Percentiles rank a stretch among this genome's conserved stretches.
These are phyloP conservation scores for Zosterops hypoxanthus DNA, from an alignment of 2,113 vertebrate genomes.

Conservation along the genomic window DNA sequence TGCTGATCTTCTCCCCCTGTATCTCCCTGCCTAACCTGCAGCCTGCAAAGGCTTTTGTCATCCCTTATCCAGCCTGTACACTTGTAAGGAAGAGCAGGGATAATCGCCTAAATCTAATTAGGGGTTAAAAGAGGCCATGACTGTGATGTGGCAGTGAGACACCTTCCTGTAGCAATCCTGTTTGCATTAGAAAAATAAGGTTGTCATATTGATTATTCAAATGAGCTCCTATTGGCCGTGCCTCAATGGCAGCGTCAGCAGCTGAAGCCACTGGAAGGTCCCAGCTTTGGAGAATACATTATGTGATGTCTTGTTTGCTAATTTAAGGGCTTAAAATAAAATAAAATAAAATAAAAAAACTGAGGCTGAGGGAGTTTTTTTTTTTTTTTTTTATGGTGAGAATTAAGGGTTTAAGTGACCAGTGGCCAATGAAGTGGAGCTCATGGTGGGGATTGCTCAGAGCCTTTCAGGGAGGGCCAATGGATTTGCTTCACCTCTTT, in stretches of 20 bases:
- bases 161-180: conserved; percentile 94
- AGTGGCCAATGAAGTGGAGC: conserved; percentile 30
- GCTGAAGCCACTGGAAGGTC: conserved; percentile 78
- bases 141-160: conserved; percentile 92
- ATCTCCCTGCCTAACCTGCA: conserved; percentile 84
- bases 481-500: not conserved
- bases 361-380: not conserved
- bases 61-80: conserved; percentile 95
- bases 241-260: conserved; percentile 66
- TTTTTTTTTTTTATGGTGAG: conserved; percentile 45
- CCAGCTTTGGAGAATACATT: conserved; percentile 70
- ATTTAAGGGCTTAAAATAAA: conserved; percentile 44
- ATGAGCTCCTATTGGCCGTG: conserved; percentile 81
- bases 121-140: conserved; percentile 97
- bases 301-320: conserved; percentile 71
- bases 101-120: conserved; percentile 99
- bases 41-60: conserved; percentile 89
- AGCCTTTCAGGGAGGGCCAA: not conserved
- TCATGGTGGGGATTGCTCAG: not conserved
- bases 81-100: conserved; percentile 98
- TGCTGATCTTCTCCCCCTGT: conserved; percentile 78
- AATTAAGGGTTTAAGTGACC: conserved; percentile 71
- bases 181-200: conserved; percentile 99
- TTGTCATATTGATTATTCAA: conserved; percentile 99
- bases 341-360: not conserved